Percentiles rank a stretch among this genome's conserved stretches.
These are phyloP conservation scores for Ammospiza nelsoni DNA, from an alignment of 2,113 vertebrate species.

Conservation along the genomic window DNA sequence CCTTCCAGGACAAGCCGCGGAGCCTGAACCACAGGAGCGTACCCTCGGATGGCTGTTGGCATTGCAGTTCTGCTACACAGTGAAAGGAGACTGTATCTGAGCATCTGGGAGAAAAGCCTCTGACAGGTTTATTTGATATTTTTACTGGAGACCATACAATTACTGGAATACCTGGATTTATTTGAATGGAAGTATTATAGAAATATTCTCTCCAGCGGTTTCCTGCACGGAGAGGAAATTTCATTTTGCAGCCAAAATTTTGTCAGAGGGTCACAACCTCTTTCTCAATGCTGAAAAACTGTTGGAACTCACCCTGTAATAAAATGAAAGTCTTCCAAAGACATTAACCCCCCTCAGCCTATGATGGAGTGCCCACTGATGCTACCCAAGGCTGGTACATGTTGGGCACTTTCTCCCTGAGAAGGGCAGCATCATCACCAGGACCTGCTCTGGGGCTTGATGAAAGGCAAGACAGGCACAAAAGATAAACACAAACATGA, in stretches of 20 bases:
- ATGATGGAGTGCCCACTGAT: fast-evolving
- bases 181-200: slow-evolving; percentile 68
- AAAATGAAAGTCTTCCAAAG: slow-evolving; percentile 37
- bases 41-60: slow-evolving; percentile 13
- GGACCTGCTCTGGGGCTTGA: neutral
- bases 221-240: slow-evolving; percentile 58
- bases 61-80: neutral
- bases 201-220: slow-evolving; percentile 64
- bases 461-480: neutral
- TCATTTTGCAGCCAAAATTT: slow-evolving; percentile 65
- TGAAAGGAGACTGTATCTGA: slow-evolving; percentile 57
- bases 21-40: neutral
- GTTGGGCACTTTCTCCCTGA: neutral
- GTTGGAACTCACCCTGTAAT: slow-evolving; percentile 34
- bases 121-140: slow-evolving; percentile 69
- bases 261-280: slow-evolving; percentile 61
- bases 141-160: slow-evolving; percentile 64
- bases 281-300: slow-evolving; percentile 39
- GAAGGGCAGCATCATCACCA: neutral
- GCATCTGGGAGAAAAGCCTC: slow-evolving; percentile 50
- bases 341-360: neutral
- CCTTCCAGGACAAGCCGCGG: neutral
- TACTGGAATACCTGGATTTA: slow-evolving; percentile 69
- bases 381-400: fast-evolving
- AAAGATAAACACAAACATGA: neutral